Evolutionary conservation across 2,888 invertebrate species (phyloP).

Genomic region (Thymelicus lineola): DNA sequence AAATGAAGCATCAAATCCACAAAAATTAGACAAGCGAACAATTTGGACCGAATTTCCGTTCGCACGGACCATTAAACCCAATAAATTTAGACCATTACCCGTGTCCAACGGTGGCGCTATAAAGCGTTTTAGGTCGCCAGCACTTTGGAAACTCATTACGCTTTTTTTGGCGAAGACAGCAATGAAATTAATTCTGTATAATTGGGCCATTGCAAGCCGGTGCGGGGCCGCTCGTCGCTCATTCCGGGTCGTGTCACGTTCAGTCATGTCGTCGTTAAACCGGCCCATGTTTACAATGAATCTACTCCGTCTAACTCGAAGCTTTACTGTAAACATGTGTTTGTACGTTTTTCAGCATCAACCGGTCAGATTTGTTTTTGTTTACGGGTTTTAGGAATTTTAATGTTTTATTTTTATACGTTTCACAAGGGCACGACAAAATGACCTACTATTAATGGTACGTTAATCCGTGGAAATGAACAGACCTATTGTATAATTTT

Average conservation of each 20-base stretch:
- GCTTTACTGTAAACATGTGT: no score
- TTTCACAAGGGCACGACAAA: no score
- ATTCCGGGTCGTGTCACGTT: slow-evolving; percentile 11
- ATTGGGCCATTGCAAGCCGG: slow-evolving; percentile 62
- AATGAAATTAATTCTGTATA: slow-evolving; percentile 73
- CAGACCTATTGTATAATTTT: no score
- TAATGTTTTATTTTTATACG: no score
- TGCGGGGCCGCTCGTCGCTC: slow-evolving; percentile 39
- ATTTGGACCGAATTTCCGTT: slow-evolving; percentile 73
- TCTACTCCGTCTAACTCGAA: no score
- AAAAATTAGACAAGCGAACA: slow-evolving; percentile 78
- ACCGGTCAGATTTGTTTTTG: no score
- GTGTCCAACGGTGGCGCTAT: slow-evolving; percentile 71
- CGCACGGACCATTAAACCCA: slow-evolving; percentile 76
- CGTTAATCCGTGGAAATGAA: no score
- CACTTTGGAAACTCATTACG: slow-evolving; percentile 73
- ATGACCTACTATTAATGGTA: no score
- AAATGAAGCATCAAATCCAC: slow-evolving; percentile 74
- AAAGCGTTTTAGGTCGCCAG: slow-evolving; percentile 70
- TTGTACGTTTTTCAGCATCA: no score
- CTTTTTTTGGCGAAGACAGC: slow-evolving; percentile 69
- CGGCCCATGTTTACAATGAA: neutral
- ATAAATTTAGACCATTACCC: slow-evolving; percentile 82
- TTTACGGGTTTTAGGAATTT: no score
- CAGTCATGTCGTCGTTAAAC: neutral